Evolutionary conservation across 2,113 vertebrate genomes (phyloP).

Genomic region (Potamarius usumacintae): DNA sequence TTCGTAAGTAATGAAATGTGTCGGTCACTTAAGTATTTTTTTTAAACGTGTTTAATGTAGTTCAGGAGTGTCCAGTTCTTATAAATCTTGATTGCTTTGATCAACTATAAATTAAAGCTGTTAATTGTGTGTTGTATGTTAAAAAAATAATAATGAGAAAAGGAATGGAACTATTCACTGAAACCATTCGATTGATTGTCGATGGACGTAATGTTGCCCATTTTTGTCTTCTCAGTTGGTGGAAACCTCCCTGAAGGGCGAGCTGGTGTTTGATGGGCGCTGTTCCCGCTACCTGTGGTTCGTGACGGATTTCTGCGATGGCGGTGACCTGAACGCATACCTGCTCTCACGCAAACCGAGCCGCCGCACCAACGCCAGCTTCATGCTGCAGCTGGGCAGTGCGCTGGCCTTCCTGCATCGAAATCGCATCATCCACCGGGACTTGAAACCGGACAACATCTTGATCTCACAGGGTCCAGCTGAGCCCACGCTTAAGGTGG

Average conservation of each 20-base stretch:
- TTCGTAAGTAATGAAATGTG: background rate
- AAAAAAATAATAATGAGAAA: too few species aligned
- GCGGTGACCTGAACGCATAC: conserved; percentile 97
- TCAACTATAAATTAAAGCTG: too few species aligned
- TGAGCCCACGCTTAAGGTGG: conserved; percentile 93
- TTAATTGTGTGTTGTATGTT: too few species aligned
- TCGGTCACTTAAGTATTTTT: background rate
- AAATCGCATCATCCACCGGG: conserved; percentile 94
- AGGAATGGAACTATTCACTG: too few species aligned
- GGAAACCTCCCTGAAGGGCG: conserved; percentile 95
- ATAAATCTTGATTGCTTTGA: too few species aligned
- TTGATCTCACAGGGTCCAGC: conserved; percentile 84
- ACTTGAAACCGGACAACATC: conserved; percentile 98
- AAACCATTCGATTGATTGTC: too few species aligned
- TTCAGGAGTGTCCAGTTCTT: background rate
- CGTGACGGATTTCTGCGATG: conserved; percentile 97
- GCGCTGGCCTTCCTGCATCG: conserved; percentile 96
- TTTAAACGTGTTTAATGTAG: background rate
- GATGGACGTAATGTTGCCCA: background rate
- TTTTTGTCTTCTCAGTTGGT: conserved; percentile 80
- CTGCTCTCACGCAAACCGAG: conserved; percentile 90
- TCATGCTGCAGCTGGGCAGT: conserved; percentile 97
- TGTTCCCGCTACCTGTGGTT: conserved; percentile 98
- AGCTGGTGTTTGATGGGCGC: conserved; percentile 91
- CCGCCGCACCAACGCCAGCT: conserved; percentile 94